phyloP scores from a whole-genome alignment of 2,888 invertebrate species.

The Lithophane leautieri region DNA sequence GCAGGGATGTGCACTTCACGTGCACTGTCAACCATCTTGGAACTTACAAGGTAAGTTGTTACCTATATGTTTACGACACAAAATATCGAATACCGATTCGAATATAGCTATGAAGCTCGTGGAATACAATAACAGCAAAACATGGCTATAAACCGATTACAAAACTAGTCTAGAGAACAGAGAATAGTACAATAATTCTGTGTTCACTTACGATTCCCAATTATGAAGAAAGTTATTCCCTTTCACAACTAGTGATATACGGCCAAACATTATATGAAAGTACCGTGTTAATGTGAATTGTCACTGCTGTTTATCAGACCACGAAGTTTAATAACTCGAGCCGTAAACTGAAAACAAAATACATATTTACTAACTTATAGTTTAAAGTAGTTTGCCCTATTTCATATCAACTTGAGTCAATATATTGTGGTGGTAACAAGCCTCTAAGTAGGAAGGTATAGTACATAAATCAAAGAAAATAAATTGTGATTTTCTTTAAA shows the following conservation, averaged over 20 bases:
- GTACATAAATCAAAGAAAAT: not conserved
- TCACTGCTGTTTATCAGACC: slow-evolving; percentile 49
- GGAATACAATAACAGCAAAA: not conserved
- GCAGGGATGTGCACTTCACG: slow-evolving; percentile 96
- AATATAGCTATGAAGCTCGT: not conserved
- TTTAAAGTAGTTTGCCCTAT: slow-evolving; percentile 50
- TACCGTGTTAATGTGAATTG: slow-evolving; percentile 50
- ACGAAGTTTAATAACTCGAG: slow-evolving; percentile 59
- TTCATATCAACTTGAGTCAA: slow-evolving; percentile 47
- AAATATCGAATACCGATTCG: not conserved
- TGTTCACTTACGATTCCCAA: slow-evolving; percentile 6
- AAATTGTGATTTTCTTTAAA: not conserved
- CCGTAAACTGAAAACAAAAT: slow-evolving; percentile 57
- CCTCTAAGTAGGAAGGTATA: not conserved
- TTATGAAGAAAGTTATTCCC: slow-evolving; percentile 26
- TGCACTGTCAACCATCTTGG: slow-evolving; percentile 97
- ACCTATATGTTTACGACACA: not conserved
- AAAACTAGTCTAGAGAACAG: not conserved
- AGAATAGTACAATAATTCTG: not conserved
- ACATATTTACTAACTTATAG: slow-evolving; percentile 57
- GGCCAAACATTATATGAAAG: slow-evolving; percentile 23
- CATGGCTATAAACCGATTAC: not conserved
- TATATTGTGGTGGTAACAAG: slow-evolving; percentile 30
- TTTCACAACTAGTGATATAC: slow-evolving; percentile 24
- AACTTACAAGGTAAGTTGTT: slow-evolving; percentile 92